Conservation (phyloP, 2,797 vertebrate genomes). For the Sandelia bainsii region DNA sequence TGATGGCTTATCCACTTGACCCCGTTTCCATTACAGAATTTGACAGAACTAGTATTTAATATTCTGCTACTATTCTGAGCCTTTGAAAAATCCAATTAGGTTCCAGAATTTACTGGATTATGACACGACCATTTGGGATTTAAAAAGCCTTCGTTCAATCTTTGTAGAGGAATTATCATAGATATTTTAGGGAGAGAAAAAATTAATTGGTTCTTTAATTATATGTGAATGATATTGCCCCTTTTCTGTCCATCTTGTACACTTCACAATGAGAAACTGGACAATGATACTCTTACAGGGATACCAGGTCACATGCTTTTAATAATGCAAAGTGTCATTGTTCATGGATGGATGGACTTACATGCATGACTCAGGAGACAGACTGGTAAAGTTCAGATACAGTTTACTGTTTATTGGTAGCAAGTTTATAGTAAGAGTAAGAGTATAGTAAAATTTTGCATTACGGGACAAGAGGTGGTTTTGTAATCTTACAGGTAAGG, state of each 20-base stretch:
- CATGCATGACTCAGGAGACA: too few species aligned
- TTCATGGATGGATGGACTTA: neutral
- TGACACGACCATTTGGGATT: constrained; percentile 73
- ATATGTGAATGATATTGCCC: constrained; percentile 30
- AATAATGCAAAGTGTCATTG: neutral
- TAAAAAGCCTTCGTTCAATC: constrained; percentile 65
- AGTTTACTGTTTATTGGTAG: too few species aligned
- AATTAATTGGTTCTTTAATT: constrained; percentile 52
- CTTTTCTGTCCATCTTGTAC: neutral
- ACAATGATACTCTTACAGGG: neutral
- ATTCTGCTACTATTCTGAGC: constrained; percentile 76
- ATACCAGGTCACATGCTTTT: neutral
- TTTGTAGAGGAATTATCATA: constrained; percentile 65
- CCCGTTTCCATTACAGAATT: constrained; percentile 75
- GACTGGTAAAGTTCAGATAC: too few species aligned
- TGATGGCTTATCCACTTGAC: constrained; percentile 77
- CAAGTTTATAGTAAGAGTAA: too few species aligned
- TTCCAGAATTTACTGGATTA: constrained; percentile 79
- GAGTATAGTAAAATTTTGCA: too few species aligned
- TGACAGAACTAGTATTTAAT: constrained; percentile 80
- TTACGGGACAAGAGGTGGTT: neutral
- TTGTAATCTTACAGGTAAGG: neutral
- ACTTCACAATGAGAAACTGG: neutral
- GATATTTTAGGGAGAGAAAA: constrained; percentile 55
- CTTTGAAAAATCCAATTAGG: constrained; percentile 83